A percentile compares a stretch with the other conserved stretches of the same genome.
phyloP scores from a whole-genome alignment of 2,888 invertebrate genomes.

The Leucania comma region DNA sequence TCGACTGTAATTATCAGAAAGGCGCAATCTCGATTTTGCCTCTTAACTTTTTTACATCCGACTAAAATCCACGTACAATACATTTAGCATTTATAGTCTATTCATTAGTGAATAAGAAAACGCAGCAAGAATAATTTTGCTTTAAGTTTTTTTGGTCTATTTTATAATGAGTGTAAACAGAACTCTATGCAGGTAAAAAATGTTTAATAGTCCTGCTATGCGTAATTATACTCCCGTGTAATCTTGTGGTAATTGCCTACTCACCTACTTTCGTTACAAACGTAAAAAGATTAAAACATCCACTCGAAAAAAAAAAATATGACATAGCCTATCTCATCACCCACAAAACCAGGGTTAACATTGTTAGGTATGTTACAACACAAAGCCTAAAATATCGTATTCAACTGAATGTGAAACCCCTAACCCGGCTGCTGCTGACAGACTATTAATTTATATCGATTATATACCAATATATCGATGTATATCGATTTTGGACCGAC shows the following conservation, averaged over 20 bases:
- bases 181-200: not conserved
- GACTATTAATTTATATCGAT: conserved; percentile 72
- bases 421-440: conserved; percentile 70
- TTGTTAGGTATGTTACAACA: conserved; percentile 46
- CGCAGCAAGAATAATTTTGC: not conserved
- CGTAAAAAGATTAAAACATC: conserved; percentile 9
- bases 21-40: too few species aligned
- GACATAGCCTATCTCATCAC: conserved; percentile 45
- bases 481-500: conserved; percentile 55
- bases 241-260: too few species aligned
- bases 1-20: too few species aligned
- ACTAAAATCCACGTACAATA: conserved; percentile 1
- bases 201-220: too few species aligned
- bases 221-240: too few species aligned
- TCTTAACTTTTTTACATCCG: not conserved
- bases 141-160: not conserved
- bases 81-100: not conserved
- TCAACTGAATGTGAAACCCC: conserved; percentile 60
- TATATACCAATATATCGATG: conserved; percentile 64
- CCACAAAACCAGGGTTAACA: conserved; percentile 49
- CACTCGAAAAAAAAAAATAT: conserved; percentile 30
- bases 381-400: conserved; percentile 63
- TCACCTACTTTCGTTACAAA: not conserved
- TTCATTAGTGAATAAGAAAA: not conserved
- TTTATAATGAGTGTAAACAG: not conserved